phyloP scores from a whole-genome alignment of 2,888 invertebrate species.

The Dasypolia templi region DNA sequence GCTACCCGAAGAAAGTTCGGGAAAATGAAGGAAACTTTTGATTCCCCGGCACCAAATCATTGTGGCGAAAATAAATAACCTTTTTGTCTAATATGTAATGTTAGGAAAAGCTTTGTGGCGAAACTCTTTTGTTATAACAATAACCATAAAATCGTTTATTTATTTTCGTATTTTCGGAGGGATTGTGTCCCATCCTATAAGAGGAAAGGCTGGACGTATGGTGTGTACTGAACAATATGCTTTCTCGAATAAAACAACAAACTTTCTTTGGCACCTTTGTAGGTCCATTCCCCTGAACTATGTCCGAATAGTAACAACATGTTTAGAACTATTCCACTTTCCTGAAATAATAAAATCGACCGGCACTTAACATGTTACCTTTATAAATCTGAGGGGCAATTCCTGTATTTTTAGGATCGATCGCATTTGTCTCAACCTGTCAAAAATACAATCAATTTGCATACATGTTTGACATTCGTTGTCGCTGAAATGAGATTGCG shows the following conservation, averaged over 20 bases:
- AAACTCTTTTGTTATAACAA: constrained; percentile 68
- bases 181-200: constrained; percentile 16
- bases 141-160: constrained; percentile 66
- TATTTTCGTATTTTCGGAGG: constrained; percentile 49
- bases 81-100: constrained; percentile 76
- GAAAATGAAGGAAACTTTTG: constrained; percentile 78
- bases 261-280: constrained; percentile 26
- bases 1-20: constrained; percentile 73
- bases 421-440: no score
- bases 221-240: constrained; percentile 17
- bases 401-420: no score
- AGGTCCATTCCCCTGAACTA: constrained; percentile 16
- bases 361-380: constrained; percentile 3
- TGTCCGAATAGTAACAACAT: constrained; percentile 5
- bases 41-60: constrained; percentile 75
- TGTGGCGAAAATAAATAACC: constrained; percentile 74
- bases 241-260: constrained; percentile 30
- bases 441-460: no score
- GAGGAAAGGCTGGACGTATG: constrained; percentile 26
- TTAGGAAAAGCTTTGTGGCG: constrained; percentile 69
- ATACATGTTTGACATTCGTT: no score
- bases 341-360: constrained; percentile 34
- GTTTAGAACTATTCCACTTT: constrained; percentile 6
- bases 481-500: no score
- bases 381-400: no score